phyloP scores from a whole-genome alignment of 2,113 vertebrate species.

The Callospermophilus lateralis region DNA sequence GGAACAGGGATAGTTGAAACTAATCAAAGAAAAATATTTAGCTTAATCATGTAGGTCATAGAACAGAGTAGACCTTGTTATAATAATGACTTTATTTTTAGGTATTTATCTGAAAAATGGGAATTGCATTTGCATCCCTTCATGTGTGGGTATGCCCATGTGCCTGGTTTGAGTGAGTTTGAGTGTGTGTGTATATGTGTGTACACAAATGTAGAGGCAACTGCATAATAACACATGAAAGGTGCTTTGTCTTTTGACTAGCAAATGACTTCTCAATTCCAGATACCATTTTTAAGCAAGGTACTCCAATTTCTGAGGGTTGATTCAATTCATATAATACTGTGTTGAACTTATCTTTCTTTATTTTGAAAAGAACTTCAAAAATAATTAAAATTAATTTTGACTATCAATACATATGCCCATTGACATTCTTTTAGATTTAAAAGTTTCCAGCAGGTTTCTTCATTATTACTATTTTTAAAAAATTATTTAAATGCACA shows the following conservation, averaged over 20 bases:
- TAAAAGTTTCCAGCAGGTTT: too few species aligned
- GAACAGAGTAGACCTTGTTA: not conserved
- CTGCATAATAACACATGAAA: not conserved
- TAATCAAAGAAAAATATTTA: not conserved
- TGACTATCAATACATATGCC: not conserved
- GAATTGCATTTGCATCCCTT: not conserved
- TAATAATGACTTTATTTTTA: not conserved
- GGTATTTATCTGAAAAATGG: not conserved
- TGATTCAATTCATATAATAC: not conserved
- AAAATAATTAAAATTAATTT: slow-evolving; percentile 52
- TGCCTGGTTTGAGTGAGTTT: not conserved
- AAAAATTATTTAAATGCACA: too few species aligned
- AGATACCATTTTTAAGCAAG: not conserved
- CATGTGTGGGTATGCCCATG: not conserved
- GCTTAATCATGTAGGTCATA: not conserved
- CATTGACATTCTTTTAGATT: not conserved
- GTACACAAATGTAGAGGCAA: accelerated
- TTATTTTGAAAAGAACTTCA: not conserved
- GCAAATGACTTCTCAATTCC: not conserved
- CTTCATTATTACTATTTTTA: too few species aligned
- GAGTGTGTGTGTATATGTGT: accelerated
- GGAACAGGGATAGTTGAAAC: not conserved
- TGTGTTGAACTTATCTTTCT: not conserved
- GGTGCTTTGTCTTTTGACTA: not conserved
- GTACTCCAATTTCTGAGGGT: not conserved